phyloP scores from a whole-genome alignment of 2,113 vertebrate genomes.

The Coregonus clupeaformis region DNA sequence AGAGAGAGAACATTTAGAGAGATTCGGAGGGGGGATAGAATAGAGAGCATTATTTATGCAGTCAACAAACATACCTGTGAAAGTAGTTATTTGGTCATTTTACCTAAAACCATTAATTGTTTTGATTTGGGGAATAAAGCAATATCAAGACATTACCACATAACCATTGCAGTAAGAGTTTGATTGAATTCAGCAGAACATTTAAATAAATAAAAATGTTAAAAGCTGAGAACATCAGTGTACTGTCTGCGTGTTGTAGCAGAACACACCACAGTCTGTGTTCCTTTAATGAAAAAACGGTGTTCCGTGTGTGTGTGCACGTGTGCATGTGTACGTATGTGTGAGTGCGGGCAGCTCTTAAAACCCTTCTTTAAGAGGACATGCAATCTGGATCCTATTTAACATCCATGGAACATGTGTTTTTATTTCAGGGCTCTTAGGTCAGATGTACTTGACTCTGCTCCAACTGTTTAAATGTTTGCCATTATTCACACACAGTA shows the following conservation, averaged over 20 bases:
- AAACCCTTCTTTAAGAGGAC: conserved; percentile 59
- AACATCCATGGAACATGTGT: conserved; percentile 53
- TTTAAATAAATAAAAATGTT: conserved; percentile 20
- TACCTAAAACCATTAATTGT: too few relatives aligned
- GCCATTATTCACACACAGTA: conserved; percentile 46
- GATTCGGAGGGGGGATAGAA: too few relatives aligned
- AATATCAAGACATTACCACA: too few relatives aligned
- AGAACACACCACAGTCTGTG: not conserved
- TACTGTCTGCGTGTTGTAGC: conserved; percentile 48
- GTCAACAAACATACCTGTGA: too few relatives aligned
- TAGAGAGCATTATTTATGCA: too few relatives aligned
- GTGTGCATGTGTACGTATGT: not conserved
- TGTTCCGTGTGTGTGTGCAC: not conserved
- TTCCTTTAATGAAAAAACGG: not conserved
- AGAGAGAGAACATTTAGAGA: too few relatives aligned
- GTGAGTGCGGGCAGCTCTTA: conserved; percentile 46
- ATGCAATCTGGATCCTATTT: conserved; percentile 66
- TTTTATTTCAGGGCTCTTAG: conserved; percentile 53
- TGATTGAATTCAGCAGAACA: too few relatives aligned
- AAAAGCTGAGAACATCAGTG: conserved; percentile 64
- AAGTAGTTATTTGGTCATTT: too few relatives aligned
- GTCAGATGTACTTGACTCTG: conserved; percentile 62
- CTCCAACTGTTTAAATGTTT: conserved; percentile 42
- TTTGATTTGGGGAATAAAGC: too few relatives aligned
- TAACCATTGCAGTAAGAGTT: too few relatives aligned